phyloP scores from a whole-genome alignment of 2,888 invertebrate species.

The Julus scanicus region DNA sequence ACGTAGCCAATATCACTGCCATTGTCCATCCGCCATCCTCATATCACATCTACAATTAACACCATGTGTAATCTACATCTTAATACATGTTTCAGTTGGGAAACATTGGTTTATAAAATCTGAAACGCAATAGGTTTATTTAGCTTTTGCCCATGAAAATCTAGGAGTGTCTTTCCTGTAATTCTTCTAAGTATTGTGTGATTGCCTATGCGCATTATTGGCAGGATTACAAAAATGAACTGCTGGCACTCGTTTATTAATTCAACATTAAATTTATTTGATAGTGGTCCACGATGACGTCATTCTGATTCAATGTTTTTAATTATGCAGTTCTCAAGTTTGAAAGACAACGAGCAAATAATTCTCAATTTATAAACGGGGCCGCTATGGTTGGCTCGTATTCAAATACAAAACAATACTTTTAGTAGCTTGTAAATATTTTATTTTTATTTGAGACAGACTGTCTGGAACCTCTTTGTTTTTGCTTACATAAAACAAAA shows the following conservation, averaged over 20 bases:
- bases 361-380: slow-evolving; percentile 21
- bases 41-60: background rate
- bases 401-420: background rate
- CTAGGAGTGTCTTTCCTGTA: background rate
- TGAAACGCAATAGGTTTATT: background rate
- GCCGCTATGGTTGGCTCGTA: background rate
- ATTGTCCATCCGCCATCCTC: slow-evolving; percentile 22
- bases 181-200: background rate
- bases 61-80: no score
- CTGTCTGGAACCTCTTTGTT: background rate
- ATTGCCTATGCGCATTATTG: background rate
- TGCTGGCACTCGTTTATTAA: no score
- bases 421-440: background rate
- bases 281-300: no score
- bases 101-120: no score
- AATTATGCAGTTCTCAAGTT: background rate
- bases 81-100: background rate
- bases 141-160: background rate
- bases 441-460: background rate
- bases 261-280: background rate
- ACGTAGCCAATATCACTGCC: background rate
- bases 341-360: background rate
- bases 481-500: background rate
- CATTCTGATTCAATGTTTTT: background rate
- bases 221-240: background rate